These are phyloP conservation scores for Anodontia alba DNA, from an alignment of 2,888 invertebrate genomes.

Conservation along the genomic window DNA sequence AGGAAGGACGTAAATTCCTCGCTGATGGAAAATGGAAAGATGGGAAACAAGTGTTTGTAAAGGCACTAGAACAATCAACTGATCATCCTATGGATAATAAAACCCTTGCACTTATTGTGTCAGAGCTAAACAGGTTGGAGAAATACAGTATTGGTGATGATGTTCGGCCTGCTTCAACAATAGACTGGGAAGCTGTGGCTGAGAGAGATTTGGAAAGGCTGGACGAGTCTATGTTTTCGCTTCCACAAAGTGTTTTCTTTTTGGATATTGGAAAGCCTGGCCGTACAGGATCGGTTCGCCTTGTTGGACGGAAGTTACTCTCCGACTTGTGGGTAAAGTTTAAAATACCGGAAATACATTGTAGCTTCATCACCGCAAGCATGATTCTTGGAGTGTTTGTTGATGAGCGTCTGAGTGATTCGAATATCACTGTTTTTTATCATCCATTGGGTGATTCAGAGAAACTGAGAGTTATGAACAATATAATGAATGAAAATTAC, in stretches of 20 bases:
- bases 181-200: conserved; percentile 53
- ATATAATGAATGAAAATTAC: conserved; percentile 42
- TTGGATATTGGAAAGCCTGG: conserved; percentile 54
- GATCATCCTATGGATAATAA: conserved; percentile 50
- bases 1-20: conserved; percentile 50
- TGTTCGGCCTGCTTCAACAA: conserved; percentile 7
- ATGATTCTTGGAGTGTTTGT: conserved; percentile 68
- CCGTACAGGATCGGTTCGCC: conserved; percentile 29
- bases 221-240: conserved; percentile 49
- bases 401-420: conserved; percentile 65
- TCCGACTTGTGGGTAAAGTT: conserved; percentile 65
- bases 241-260: conserved; percentile 71
- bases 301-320: conserved; percentile 67
- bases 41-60: conserved; percentile 44
- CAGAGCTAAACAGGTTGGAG: conserved; percentile 56
- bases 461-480: conserved; percentile 59
- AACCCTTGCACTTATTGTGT: conserved; percentile 52
- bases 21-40: conserved; percentile 51
- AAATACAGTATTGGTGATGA: conserved; percentile 40
- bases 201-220: conserved; percentile 45
- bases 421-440: conserved; percentile 53
- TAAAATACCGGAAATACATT: conserved; percentile 68
- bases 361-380: conserved; percentile 68
- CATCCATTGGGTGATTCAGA: conserved; percentile 59
- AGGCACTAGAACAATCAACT: conserved; percentile 38